phyloP scores from a whole-genome alignment of 1,140 invertebrate species.

The Brachionus koreanus region DNA sequence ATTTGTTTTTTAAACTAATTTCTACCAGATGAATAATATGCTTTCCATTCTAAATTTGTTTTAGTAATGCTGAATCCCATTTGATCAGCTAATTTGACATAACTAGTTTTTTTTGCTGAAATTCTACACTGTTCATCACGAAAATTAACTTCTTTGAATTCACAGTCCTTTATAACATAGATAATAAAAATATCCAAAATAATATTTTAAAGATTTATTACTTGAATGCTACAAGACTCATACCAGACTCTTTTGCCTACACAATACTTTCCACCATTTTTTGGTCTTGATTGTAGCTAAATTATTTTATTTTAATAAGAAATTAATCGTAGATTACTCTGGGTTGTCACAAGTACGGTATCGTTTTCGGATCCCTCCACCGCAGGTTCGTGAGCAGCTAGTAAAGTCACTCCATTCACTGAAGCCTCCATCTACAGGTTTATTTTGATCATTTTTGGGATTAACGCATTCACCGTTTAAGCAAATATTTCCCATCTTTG shows the following conservation, averaged over 20 bases:
- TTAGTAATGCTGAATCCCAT: conserved; percentile 17
- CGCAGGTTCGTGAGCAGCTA: conserved; percentile 35
- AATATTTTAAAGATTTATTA: not conserved
- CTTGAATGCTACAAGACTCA: conserved; percentile 26
- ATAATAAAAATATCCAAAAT: not conserved
- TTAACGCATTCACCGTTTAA: conserved; percentile 37
- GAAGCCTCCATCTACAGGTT: conserved; percentile 18
- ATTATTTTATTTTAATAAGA: not conserved
- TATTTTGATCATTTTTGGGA: not conserved
- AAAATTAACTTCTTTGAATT: not conserved
- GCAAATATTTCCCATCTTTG: not conserved
- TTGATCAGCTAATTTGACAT: not conserved
- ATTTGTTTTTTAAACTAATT: not conserved
- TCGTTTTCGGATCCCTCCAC: conserved; percentile 31
- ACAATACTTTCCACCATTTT: conserved; percentile 43
- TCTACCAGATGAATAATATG: conserved; percentile 17
- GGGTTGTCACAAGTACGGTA: conserved; percentile 43
- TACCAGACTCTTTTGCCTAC: conserved; percentile 3
- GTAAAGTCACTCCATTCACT: conserved; percentile 26
- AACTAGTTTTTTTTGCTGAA: not conserved
- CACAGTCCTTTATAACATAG: not conserved
- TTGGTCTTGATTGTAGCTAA: not conserved
- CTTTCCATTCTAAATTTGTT: conserved; percentile 1
- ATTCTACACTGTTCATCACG: conserved; percentile 24
- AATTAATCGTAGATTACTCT: not conserved